Evolutionary conservation across 1,140 invertebrate species (phyloP).

Genomic region (Cataglyphis hispanica): DNA sequence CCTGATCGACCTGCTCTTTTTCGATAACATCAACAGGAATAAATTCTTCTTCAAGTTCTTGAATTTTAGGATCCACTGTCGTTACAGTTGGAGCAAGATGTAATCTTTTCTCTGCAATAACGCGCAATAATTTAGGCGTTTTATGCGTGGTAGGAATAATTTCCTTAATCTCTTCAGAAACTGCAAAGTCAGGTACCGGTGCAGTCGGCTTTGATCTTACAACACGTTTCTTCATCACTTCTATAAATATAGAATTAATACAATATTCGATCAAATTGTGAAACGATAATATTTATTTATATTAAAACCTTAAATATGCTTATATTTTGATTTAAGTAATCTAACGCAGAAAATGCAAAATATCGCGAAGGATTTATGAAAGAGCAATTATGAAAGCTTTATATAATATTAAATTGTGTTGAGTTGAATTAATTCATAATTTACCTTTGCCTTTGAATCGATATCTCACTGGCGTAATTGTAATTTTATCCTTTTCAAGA

Average conservation of each 20-base stretch:
- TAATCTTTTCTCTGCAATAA: neutral
- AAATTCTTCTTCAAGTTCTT: neutral
- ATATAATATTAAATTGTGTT: neutral
- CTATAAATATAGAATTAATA: neutral
- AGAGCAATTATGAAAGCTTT: neutral
- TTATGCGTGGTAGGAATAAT: neutral
- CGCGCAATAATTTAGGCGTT: conserved; percentile 13
- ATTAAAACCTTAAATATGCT: neutral
- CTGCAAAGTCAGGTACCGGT: neutral
- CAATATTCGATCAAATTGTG: neutral
- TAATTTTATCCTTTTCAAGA: conserved; percentile 5
- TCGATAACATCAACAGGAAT: neutral
- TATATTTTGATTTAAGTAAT: neutral
- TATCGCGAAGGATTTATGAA: neutral
- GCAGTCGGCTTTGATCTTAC: neutral
- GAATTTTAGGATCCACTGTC: neutral
- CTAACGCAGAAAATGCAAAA: neutral
- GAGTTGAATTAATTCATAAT: conserved; percentile 14
- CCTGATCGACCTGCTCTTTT: neutral
- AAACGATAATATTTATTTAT: neutral
- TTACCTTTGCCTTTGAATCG: neutral
- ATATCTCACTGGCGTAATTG: neutral
- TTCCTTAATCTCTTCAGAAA: neutral
- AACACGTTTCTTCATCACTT: neutral
- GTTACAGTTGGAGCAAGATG: neutral